phyloP scores from a whole-genome alignment of 2,797 vertebrate species.

The Sibirionetta formosa region DNA sequence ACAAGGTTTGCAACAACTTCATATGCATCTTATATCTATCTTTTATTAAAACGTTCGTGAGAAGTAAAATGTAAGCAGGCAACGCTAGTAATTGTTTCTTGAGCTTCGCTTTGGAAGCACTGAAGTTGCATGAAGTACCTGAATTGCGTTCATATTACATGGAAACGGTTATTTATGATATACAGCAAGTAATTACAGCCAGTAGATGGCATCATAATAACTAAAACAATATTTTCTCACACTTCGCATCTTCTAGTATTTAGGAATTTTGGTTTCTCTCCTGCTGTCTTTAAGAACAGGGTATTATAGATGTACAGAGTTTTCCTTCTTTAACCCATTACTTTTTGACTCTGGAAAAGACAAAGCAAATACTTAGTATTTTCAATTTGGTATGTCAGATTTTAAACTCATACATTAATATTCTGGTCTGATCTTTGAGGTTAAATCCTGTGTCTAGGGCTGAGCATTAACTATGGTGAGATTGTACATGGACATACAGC shows the following conservation, averaged over 20 bases:
- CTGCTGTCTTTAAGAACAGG: neutral
- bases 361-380: neutral
- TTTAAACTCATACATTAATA: neutral
- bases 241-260: neutral
- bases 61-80: neutral
- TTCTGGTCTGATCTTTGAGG: neutral
- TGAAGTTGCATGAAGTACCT: neutral
- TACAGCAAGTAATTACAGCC: constrained; percentile 68
- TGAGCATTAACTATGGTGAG: neutral
- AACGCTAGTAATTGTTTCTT: neutral
- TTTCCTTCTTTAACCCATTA: neutral
- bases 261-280: neutral
- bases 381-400: neutral
- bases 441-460: neutral
- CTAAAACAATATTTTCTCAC: constrained; percentile 66
- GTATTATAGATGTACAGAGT: accelerated
- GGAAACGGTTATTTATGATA: neutral
- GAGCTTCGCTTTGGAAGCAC: neutral
- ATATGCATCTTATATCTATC: neutral
- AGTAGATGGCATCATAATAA: constrained; percentile 84
- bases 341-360: neutral
- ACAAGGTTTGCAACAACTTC: neutral
- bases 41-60: neutral
- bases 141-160: neutral
- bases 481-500: accelerated